These are phyloP conservation scores for Phorcus lineatus DNA, from an alignment of 2,888 invertebrate genomes.

Conservation along the genomic window DNA sequence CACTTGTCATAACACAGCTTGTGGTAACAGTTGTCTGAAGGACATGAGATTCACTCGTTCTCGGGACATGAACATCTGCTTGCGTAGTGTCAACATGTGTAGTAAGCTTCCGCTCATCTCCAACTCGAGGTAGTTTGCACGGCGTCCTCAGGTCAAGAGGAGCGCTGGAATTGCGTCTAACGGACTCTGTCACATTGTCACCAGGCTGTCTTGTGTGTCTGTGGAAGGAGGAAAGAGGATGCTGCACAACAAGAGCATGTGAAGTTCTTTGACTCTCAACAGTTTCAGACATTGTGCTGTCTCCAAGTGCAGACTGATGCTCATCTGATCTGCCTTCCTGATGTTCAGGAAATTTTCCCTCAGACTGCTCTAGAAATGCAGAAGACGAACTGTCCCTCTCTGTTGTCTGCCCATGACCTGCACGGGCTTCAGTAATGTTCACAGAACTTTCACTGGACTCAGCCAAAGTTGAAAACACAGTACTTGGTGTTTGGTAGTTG, in stretches of 20 bases:
- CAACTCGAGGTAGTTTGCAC: not conserved
- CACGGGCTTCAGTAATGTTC: not conserved
- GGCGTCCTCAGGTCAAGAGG: not conserved
- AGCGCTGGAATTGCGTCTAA: not conserved
- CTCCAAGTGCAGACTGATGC: no score
- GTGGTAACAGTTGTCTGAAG: not conserved
- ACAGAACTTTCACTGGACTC: not conserved
- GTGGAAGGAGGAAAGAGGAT: not conserved
- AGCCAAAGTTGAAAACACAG: not conserved
- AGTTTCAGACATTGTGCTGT: no score
- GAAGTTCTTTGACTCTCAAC: no score
- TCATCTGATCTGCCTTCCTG: not conserved
- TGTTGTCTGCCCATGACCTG: conserved; percentile 1
- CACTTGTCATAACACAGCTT: no score
- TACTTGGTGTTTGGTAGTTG: not conserved
- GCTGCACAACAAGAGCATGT: not conserved
- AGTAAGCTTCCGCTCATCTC: not conserved
- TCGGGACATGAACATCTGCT: not conserved
- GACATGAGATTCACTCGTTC: not conserved
- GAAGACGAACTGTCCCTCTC: not conserved
- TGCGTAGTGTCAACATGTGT: not conserved
- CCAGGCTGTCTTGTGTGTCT: not conserved
- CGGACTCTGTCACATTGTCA: not conserved
- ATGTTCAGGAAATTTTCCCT: not conserved
- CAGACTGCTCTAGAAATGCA: not conserved